These are phyloP conservation scores for Mycteria americana DNA, from an alignment of 2,797 vertebrate species.

Conservation along the genomic window DNA sequence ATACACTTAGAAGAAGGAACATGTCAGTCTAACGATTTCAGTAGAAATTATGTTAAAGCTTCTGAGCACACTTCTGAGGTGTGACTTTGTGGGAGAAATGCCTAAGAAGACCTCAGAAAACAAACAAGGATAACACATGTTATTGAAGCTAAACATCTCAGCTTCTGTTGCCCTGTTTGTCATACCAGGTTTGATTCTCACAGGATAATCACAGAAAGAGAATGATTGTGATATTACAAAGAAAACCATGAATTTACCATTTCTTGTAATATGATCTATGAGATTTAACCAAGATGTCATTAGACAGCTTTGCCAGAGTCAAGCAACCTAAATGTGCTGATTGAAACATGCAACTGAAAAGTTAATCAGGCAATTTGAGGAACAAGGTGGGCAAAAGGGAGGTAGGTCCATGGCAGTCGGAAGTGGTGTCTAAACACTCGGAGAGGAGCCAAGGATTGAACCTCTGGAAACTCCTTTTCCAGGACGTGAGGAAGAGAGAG, in stretches of 20 bases:
- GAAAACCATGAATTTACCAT: neutral
- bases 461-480: neutral
- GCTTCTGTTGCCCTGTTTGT: neutral
- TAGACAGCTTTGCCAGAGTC: neutral
- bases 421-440: neutral
- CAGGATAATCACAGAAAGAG: neutral
- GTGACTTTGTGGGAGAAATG: neutral
- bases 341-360: neutral
- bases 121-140: neutral
- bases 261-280: neutral
- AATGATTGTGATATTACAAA: neutral
- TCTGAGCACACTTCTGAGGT: neutral
- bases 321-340: neutral
- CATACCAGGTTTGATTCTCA: neutral
- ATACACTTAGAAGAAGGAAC: neutral
- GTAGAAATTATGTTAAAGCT: neutral
- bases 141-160: neutral
- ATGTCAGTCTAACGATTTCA: neutral
- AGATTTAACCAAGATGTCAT: neutral
- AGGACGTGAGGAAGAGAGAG: neutral
- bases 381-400: neutral
- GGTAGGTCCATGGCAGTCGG: no score
- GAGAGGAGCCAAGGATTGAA: neutral
- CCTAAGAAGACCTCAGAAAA: neutral
- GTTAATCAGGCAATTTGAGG: neutral